These are phyloP conservation scores for Ochropacha duplaris DNA, from an alignment of 2,888 invertebrate species.

Conservation along the genomic window DNA sequence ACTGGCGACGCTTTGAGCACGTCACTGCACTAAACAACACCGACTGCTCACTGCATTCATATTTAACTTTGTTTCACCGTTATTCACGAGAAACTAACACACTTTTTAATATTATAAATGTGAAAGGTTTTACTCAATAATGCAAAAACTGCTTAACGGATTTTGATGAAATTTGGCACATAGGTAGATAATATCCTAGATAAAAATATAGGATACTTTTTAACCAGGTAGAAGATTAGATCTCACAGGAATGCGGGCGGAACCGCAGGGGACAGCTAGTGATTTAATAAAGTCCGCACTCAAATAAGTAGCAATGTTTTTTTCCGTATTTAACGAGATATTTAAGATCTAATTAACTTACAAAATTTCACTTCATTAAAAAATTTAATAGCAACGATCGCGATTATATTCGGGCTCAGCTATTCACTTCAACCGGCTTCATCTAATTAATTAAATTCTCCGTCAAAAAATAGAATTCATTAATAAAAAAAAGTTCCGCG, in stretches of 20 bases:
- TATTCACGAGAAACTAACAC: not conserved
- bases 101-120: not conserved
- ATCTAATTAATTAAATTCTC: conserved; percentile 59
- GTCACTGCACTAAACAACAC: not conserved
- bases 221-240: no score
- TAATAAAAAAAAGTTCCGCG: conserved; percentile 55
- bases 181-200: no score
- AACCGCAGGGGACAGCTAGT: no score
- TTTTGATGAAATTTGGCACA: no score
- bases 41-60: not conserved
- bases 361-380: not conserved
- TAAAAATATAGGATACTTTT: no score
- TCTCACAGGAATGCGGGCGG: no score
- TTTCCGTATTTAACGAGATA: not conserved
- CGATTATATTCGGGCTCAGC: conserved; percentile 5
- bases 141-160: no score
- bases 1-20: not conserved
- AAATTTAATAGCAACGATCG: conserved; percentile 15
- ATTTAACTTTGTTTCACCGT: not conserved
- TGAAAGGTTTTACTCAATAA: no score
- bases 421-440: conserved; percentile 27
- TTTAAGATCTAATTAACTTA: not conserved
- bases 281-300: no score
- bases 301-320: no score
- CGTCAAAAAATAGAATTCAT: conserved; percentile 61